Base-by-base conservation (phyloP, 2,797 vertebrate species). In the Sorex maritimensis region DNA sequence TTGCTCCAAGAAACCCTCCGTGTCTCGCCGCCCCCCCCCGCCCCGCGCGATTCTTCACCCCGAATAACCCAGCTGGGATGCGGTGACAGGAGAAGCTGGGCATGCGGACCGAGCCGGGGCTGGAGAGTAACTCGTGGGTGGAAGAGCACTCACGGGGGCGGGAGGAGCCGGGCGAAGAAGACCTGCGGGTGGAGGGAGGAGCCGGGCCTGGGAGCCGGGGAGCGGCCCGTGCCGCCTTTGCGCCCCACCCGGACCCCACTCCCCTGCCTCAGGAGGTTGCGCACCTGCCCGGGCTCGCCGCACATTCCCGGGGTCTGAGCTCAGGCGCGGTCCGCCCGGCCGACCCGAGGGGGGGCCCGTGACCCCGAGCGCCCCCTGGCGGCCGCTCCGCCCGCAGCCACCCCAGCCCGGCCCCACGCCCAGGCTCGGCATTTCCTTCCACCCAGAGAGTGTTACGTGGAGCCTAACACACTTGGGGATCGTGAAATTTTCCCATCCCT, bases 241-340 rank as follows among this genome's bases (percentile, higher is more conserved):
- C 21, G 49, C 80, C 83, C 71, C 84, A 3, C 92, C 93, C 84
- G 72, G 44, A 19, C 55, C 58, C 82, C 38, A 28, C 88, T 73
- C 58, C 58, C n/a, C 81, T 3, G 88, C 86, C 34, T 24, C 13
- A 0, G 89, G 87, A 88, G 85, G 10, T 71, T 30, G 55, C 9
- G 46, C 95, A 92, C 95, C 95, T 96, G 96, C 92, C 95, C 49
- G 13, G 93, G 71, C 95, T 88, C 92, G 92, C 91, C n/a, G 75
- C 10, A n/a, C 96, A 96, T 96, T 94, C 95, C 94, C 12, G 0
- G 15, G 49, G 38, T 17, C 95, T 95, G 95, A 96, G 95, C 92
- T 96, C 92, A 95, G 90, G 46, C 4, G 5, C 85, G 1, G 81
- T n/a, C 77, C 1, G 30, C 34, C 77, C 0, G n/a, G 28, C 7